Base-by-base conservation (phyloP, 2,797 vertebrate species). In the Kryptopterus vitreolus region DNA sequence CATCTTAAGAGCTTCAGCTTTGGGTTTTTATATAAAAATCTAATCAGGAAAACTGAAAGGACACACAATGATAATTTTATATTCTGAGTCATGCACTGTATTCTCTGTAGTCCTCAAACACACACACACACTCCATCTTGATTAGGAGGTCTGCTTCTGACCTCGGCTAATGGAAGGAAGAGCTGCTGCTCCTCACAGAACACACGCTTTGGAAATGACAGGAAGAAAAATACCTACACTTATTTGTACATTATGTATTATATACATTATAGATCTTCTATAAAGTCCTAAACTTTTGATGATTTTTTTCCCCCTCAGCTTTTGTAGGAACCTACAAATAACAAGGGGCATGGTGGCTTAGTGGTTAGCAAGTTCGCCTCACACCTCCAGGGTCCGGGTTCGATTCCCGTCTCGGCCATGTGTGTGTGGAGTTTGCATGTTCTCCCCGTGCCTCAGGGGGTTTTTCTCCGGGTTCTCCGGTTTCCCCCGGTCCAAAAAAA, bases 41-140 rank as follows among this genome's bases (percentile, higher is more conserved):
- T 83, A 93, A 94, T 94, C 92, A 93, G 91, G 91, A 93, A 91
- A 91, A 78, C 88, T 88, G 88, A 91, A 93, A 94, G 94, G 93
- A 91, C 92, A 73, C 85, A 46, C 92, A 94, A 94, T 92, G 93
- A 90, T 92, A 91, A 93, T 93, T 90, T 91, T 85, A 90, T 89
- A 89, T 88, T 89, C 86, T 62, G 84, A 82, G 85, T 77, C 89
- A 62, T 58, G 61, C 53, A 13, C 50, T 11, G 73, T 58, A 79
- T 61, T 77, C 61, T 76, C 72, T 20, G 70, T 33, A 46, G 48
- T 86, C 68, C 33, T 65, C 29, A 35, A 57, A 80, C 69, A 43
- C 58, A 20, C 24, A 31, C 58, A 35, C 65, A 61, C 26, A 70
- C 46, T 29, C 43, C 1, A 24, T 5, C 26, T 4, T 5, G 15